Percentiles rank a stretch among this genome's conserved stretches.
Conservation (phyloP, 2,797 vertebrate genomes). For the Rhodeus uyekii region DNA sequence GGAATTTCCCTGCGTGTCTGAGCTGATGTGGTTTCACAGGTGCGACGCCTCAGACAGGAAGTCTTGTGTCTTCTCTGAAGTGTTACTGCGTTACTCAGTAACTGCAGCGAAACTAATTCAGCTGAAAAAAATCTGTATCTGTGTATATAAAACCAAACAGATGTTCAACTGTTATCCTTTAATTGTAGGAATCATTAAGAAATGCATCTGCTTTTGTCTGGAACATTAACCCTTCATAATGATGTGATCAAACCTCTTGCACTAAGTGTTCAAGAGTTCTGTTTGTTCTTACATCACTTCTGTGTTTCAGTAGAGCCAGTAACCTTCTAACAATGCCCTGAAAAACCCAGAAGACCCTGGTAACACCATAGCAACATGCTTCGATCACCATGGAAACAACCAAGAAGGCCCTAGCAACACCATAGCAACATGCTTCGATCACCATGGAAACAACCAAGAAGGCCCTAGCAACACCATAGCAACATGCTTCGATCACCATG, state of each 20-base stretch:
- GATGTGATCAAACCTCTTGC: neutral
- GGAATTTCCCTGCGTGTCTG: neutral
- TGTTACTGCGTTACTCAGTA: neutral
- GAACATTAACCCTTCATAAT: neutral
- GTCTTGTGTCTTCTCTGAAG: neutral
- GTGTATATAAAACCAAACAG: neutral
- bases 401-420: neutral
- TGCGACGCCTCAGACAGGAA: neutral
- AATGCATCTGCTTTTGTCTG: neutral
- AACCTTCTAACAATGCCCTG: neutral
- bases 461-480: neutral
- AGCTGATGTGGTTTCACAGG: conserved; percentile 27
- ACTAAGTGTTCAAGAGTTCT: neutral
- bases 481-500: accelerated
- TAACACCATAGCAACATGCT: neutral
- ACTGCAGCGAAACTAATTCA: neutral
- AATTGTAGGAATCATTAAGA: neutral
- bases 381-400: neutral
- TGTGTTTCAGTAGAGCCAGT: neutral
- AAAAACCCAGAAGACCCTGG: neutral
- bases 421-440: neutral
- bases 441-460: neutral
- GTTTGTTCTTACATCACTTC: no score
- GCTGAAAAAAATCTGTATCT: neutral
- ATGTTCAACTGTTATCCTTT: neutral